Evolutionary conservation across 2,888 invertebrate species (phyloP).

Genomic region (Papilio demoleus): DNA sequence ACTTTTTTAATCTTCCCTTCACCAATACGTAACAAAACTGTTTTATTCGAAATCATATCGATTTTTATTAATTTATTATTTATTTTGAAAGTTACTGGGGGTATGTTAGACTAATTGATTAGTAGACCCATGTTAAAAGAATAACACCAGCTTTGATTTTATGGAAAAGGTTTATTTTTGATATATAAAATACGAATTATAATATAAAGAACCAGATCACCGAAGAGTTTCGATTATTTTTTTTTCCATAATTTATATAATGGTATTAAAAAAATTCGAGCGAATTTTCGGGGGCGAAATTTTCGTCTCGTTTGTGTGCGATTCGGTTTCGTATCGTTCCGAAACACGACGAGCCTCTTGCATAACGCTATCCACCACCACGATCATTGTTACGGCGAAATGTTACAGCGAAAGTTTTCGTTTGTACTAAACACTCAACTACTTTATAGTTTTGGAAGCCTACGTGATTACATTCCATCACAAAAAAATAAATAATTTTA

Average conservation of each 20-base stretch:
- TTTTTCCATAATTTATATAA: no score
- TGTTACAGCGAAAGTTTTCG: constrained; percentile 64
- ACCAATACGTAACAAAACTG: constrained; percentile 52
- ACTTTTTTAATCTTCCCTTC: constrained; percentile 59
- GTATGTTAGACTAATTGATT: constrained; percentile 76
- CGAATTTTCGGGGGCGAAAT: constrained; percentile 20
- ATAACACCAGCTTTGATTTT: constrained; percentile 81
- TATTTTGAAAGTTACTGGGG: constrained; percentile 53
- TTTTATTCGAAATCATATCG: constrained; percentile 16
- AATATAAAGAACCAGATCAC: constrained; percentile 78
- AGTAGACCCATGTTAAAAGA: constrained; percentile 81
- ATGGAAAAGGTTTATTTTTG: constrained; percentile 80
- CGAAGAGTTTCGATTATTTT: constrained; percentile 60
- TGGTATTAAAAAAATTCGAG: constrained; percentile 38
- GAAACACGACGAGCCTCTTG: constrained; percentile 46
- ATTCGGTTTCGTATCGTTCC: constrained; percentile 20
- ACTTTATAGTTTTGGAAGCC: constrained; percentile 63
- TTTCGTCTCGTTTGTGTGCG: constrained; percentile 18
- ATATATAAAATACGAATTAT: constrained; percentile 73
- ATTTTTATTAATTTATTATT: constrained; percentile 44
- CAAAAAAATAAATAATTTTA: no score
- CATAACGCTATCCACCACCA: constrained; percentile 65
- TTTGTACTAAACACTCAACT: constrained; percentile 64
- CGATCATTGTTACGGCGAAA: constrained; percentile 67
- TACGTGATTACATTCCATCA: constrained; percentile 55